Conservation (phyloP, 2,888 invertebrate genomes). For the Eupithecia subfuscata region DNA sequence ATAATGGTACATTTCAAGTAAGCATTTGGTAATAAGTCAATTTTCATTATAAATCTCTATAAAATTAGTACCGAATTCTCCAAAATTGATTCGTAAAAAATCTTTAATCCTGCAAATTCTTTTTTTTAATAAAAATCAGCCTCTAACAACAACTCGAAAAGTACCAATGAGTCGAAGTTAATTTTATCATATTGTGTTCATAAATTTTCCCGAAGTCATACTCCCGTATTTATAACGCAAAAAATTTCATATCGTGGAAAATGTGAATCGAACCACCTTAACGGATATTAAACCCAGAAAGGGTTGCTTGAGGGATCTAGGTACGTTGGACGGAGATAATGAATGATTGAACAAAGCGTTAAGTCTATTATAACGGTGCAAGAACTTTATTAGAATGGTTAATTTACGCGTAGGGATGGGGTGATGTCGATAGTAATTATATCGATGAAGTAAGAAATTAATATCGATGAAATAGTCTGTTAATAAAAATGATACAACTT, state of each 20-base stretch:
- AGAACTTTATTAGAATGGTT: constrained; percentile 81
- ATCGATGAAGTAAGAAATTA: background rate
- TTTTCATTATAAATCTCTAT: too few species aligned
- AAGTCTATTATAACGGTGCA: constrained; percentile 79
- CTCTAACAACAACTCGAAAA: too few species aligned
- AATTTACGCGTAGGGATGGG: constrained; percentile 61
- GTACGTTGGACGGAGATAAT: constrained; percentile 70
- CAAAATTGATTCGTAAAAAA: too few species aligned
- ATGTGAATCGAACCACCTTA: constrained; percentile 28
- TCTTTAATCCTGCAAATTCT: too few species aligned
- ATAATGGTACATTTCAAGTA: too few species aligned
- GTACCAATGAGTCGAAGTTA: too few species aligned
- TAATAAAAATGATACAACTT: background rate
- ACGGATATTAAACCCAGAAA: constrained; percentile 58
- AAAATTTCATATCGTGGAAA: background rate
- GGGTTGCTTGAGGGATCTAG: constrained; percentile 62
- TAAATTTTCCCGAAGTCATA: background rate
- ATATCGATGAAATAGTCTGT: constrained; percentile 25
- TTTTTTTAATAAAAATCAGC: too few species aligned
- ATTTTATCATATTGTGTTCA: background rate
- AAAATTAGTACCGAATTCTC: too few species aligned
- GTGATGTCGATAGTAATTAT: constrained; percentile 45
- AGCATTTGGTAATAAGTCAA: too few species aligned
- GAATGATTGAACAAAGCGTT: constrained; percentile 82
- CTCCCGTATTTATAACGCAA: background rate